Evolutionary conservation across 2,888 invertebrate genomes (phyloP).

Genomic region (Drosophila peninsularis): DNA sequence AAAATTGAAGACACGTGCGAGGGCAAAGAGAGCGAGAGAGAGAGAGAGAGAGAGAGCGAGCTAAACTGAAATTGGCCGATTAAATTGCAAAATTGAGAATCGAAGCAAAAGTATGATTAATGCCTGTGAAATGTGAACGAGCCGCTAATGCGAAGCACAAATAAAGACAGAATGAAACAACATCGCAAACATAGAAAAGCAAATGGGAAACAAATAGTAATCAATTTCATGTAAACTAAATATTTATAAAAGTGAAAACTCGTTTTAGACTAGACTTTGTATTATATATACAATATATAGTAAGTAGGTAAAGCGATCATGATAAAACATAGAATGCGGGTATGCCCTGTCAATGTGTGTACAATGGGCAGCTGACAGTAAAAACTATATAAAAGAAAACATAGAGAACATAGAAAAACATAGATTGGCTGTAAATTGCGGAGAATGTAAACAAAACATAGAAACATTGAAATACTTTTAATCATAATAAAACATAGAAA

Average conservation of each 20-base stretch:
- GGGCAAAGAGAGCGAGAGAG: background rate
- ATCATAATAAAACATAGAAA: background rate
- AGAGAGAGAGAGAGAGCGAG: background rate
- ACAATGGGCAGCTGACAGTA: too few relatives aligned
- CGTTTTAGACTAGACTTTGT: background rate
- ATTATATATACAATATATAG: too few relatives aligned
- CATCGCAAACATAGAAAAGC: background rate
- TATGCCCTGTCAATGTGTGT: background rate
- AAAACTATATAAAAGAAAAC: background rate
- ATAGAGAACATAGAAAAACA: background rate
- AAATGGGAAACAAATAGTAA: background rate
- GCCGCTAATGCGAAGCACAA: slow-evolving; percentile 2
- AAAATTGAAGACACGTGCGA: slow-evolving; percentile 29
- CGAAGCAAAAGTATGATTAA: slow-evolving; percentile 19
- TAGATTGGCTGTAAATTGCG: background rate
- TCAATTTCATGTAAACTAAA: background rate
- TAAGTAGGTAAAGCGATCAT: background rate
- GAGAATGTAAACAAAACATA: background rate
- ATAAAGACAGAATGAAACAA: slow-evolving; percentile 1
- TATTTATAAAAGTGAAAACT: background rate
- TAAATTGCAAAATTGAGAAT: slow-evolving; percentile 8
- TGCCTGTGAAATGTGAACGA: slow-evolving; percentile 17
- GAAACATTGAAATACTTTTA: background rate
- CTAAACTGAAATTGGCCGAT: slow-evolving; percentile 1
- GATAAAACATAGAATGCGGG: background rate